These are phyloP conservation scores for Periparus ater DNA, from an alignment of 2,797 vertebrate species.

Conservation along the genomic window DNA sequence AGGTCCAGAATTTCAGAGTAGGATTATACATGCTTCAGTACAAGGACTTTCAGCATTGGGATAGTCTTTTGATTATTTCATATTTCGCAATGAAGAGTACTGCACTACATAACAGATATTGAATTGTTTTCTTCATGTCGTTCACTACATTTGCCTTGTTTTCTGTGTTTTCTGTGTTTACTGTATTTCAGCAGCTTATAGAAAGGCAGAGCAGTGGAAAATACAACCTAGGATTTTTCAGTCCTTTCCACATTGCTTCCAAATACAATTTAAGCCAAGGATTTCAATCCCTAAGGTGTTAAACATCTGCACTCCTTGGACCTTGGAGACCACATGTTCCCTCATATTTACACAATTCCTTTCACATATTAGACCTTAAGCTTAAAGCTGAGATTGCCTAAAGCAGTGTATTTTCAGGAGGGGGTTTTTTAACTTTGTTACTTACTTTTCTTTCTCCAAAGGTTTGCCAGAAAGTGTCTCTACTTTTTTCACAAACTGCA, in stretches of 20 bases:
- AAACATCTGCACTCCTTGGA: not conserved
- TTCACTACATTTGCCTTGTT: not conserved
- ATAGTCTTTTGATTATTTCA: not conserved
- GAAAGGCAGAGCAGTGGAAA: not conserved
- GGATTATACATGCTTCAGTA: not conserved
- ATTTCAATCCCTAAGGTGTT: not conserved
- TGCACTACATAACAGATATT: not conserved
- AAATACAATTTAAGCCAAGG: not conserved
- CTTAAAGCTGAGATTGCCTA: not conserved
- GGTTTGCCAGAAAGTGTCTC: not conserved
- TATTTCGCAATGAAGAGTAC: not conserved
- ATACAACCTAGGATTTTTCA: not conserved
- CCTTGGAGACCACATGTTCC: not conserved
- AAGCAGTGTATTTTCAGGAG: not conserved
- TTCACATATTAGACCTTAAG: not conserved
- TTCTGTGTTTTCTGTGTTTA: not conserved
- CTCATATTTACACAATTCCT: not conserved
- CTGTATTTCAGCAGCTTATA: not conserved
- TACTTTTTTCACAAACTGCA: not conserved
- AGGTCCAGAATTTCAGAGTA: not conserved
- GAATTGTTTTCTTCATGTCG: not conserved
- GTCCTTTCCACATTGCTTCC: not conserved
- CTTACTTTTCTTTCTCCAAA: not conserved
- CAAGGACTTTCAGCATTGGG: not conserved
- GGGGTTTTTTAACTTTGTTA: not conserved